These are phyloP conservation scores for Terrapene triunguis DNA, from an alignment of 2,113 vertebrate genomes.

Conservation along the genomic window DNA sequence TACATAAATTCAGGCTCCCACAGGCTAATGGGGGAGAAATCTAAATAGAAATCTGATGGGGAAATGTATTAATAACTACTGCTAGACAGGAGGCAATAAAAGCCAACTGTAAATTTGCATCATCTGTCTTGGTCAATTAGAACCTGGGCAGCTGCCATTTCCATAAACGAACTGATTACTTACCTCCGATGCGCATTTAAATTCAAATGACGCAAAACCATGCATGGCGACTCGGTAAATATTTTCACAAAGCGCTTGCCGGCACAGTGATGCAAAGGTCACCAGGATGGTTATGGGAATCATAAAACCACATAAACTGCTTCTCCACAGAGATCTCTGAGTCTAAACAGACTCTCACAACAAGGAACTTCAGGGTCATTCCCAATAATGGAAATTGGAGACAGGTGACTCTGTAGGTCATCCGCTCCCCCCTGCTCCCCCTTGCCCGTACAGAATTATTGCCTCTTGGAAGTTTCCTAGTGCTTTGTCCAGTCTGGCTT, in stretches of 20 bases:
- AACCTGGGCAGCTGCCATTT: neutral
- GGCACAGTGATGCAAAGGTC: neutral
- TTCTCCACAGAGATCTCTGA: neutral
- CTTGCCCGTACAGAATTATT: neutral
- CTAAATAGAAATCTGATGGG: neutral
- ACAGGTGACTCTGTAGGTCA: neutral
- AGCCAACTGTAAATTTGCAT: neutral
- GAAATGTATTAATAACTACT: neutral
- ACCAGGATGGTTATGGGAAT: accelerated
- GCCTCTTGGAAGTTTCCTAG: neutral
- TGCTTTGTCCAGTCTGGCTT: neutral
- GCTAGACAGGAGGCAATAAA: neutral
- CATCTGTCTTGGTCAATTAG: neutral
- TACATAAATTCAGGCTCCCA: neutral
- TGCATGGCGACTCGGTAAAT: neutral
- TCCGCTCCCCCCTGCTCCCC: neutral
- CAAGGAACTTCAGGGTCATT: accelerated
- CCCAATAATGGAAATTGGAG: neutral
- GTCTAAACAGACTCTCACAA: accelerated
- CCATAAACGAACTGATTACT: neutral
- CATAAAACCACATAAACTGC: neutral
- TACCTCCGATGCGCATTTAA: accelerated
- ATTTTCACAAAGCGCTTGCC: neutral
- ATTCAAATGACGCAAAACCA: accelerated
- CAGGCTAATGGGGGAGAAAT: neutral